Conservation (phyloP, 1,140 invertebrate species). For the Drosophila setifemur region DNA sequence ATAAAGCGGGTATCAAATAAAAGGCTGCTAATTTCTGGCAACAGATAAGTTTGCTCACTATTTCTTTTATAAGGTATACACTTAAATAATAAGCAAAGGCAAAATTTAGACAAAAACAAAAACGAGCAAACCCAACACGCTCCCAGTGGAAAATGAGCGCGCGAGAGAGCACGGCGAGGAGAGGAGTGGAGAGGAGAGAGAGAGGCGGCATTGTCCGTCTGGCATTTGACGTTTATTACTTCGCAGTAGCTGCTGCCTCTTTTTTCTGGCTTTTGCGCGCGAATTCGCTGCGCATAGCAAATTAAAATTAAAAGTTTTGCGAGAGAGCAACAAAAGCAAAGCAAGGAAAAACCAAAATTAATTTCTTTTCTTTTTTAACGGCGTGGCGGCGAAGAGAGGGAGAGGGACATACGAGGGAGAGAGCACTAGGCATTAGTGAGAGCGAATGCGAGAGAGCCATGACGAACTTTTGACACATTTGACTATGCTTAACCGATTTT, state of each 20-base stretch:
- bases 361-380: constrained; percentile 44
- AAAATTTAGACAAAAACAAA: constrained; percentile 60
- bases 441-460: constrained; percentile 14
- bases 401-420: neutral
- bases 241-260: constrained; percentile 23
- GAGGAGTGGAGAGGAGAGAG: neutral
- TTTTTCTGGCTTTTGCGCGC: constrained; percentile 59
- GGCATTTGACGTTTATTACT: constrained; percentile 77
- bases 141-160: constrained; percentile 22
- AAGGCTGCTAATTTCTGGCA: neutral
- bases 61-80: constrained; percentile 43
- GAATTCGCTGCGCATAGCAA: constrained; percentile 72
- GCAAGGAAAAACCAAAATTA: constrained; percentile 43
- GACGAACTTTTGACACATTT: constrained; percentile 60
- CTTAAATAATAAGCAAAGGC: constrained; percentile 39
- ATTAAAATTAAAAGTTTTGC: constrained; percentile 69
- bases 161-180: constrained; percentile 17
- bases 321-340: constrained; percentile 46
- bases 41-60: constrained; percentile 11
- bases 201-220: constrained; percentile 50
- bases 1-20: neutral
- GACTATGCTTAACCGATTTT: constrained; percentile 30
- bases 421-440: neutral
- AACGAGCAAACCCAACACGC: constrained; percentile 27
- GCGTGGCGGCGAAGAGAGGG: constrained; percentile 25